Conservation (phyloP, 2,797 vertebrate species). For the Erithacus rubecula region DNA sequence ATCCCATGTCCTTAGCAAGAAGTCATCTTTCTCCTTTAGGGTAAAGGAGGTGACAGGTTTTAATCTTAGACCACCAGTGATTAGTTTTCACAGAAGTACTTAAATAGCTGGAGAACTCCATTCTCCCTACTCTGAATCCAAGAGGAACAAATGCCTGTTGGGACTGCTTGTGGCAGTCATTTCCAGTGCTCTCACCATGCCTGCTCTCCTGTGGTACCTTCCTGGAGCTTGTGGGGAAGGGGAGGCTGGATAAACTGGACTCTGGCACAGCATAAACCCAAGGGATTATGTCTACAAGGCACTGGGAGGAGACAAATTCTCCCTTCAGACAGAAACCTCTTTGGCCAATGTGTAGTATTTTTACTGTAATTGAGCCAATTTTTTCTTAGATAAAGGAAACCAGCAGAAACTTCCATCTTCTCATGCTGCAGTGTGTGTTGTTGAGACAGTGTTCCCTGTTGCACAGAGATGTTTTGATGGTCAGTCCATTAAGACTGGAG, state of each 20-base stretch:
- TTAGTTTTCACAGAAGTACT: neutral
- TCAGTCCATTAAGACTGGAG: neutral
- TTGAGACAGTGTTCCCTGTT: neutral
- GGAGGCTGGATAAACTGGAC: neutral
- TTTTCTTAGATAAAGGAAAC: neutral
- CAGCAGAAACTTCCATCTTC: neutral
- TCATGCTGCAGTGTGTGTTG: neutral
- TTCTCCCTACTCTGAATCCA: neutral
- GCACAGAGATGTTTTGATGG: neutral
- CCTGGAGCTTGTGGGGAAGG: neutral
- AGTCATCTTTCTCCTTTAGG: neutral
- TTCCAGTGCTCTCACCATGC: neutral
- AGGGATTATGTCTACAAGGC: neutral
- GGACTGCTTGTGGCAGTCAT: neutral
- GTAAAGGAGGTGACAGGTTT: neutral
- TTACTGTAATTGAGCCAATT: neutral
- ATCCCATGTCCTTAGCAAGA: neutral
- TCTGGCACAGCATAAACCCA: neutral
- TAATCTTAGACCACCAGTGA: neutral
- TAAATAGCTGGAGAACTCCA: neutral
- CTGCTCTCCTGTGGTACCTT: fast-evolving
- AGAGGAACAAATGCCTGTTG: neutral
- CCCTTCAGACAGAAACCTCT: neutral
- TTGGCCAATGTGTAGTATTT: neutral
- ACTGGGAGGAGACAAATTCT: neutral